Evolutionary conservation across 2,888 invertebrate species (phyloP), one percentile per base, ranked within the genome.

Genomic region (Drosophila macrospina): DNA sequence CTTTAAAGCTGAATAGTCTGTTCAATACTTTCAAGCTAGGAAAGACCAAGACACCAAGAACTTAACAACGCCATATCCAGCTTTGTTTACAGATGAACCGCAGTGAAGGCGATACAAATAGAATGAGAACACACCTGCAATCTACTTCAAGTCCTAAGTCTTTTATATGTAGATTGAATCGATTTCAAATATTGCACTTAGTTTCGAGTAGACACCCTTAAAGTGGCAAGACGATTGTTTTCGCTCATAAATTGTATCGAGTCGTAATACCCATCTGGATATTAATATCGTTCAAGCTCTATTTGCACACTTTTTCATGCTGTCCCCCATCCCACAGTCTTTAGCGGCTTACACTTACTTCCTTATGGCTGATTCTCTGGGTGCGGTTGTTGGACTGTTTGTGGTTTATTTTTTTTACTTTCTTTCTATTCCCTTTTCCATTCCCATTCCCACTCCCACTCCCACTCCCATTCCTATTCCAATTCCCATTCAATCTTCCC

Each of bases 301-400:
- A 42, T 69, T 69, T 60, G 37, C 42, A 26, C n/a, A 37, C 47
- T 32, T 16, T 26, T 30, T 44, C 10, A 32, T 34, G 37, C 30
- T 57, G n/a, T 42, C 47, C 55, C 54, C 28, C n/a, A n/a, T 28
- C 2, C 28, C 28, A 24, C 55, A 59, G 48, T 36, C 39, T 30
- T 51, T 47, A 48, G 59, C 55, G 55, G 69, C 41, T 60, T 64
- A 32, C 37, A 37, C 28, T 56, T 36, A 44, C 64, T 55, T 61
- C 45, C 54, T 45, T 59, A 24, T 59, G 47, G 60, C 28, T 71
- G 62, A 52, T 32, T 47, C 73, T 62, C 51, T 69, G 56, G 69
- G 69, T 44, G 73, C 45, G 74, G 74, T 57, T 73, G n/a, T 39
- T 45, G 32, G 34, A 41, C 45, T 45, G 28, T 45, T 15, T 65